Percentiles rank a stretch among this genome's conserved stretches.
These are phyloP conservation scores for Metridium senile DNA, from an alignment of 92 coral and sea anemone species.

Conservation along the genomic window DNA sequence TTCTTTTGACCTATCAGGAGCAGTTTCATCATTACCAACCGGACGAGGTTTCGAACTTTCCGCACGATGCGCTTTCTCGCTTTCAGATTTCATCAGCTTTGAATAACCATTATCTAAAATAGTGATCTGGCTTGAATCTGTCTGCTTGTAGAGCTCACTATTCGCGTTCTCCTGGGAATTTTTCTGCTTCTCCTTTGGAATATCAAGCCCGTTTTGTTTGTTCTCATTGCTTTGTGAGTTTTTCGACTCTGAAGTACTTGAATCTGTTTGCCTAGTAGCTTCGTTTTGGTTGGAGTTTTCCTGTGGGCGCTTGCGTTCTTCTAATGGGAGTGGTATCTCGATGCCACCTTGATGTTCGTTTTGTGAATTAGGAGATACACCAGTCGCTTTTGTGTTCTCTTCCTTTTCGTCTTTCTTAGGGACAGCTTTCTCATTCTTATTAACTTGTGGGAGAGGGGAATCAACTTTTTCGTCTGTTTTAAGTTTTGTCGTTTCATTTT, in stretches of 20 bases:
- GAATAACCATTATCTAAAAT: not conserved
- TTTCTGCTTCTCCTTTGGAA: not conserved
- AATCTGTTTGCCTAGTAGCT: not conserved
- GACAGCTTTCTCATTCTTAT: conserved; percentile 16
- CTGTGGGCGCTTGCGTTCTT: no score
- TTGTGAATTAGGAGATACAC: not conserved
- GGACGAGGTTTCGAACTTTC: not conserved
- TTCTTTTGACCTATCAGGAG: not conserved
- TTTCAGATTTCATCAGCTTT: not conserved
- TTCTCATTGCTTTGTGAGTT: not conserved
- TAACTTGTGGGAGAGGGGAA: conserved; percentile 12
- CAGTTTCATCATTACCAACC: no score
- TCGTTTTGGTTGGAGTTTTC: not conserved
- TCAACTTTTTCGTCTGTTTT: conserved; percentile 3
- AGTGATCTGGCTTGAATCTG: not conserved
- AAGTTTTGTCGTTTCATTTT: not conserved
- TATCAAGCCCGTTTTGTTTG: not conserved
- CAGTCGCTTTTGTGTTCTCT: not conserved
- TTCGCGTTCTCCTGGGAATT: not conserved
- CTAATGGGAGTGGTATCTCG: no score
- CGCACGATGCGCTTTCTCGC: not conserved
- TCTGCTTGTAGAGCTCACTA: not conserved
- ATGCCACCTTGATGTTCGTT: no score
- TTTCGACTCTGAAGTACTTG: not conserved
- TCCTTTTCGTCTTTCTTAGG: conserved; percentile 24